Conservation (phyloP, 2,888 invertebrate species). For the Catocala sponsa region DNA sequence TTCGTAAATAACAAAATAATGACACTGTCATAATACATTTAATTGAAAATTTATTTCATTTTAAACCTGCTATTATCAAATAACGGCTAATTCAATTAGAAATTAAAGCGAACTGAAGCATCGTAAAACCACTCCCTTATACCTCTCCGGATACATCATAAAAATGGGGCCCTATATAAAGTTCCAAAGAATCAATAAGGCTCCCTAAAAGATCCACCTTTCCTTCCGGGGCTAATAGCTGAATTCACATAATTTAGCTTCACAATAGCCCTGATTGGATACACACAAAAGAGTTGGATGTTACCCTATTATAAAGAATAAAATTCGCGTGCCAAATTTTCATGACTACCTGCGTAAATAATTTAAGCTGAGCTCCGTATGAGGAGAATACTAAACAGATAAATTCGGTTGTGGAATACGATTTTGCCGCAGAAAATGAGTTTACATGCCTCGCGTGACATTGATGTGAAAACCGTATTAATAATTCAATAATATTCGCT, state of each 20-base stretch:
- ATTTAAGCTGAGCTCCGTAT: no score
- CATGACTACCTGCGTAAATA: no score
- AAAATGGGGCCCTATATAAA: conserved; percentile 9
- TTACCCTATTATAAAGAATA: no score
- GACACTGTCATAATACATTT: no score
- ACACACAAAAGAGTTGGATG: conserved; percentile 4
- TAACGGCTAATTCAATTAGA: conserved; percentile 1
- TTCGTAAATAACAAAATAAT: no score
- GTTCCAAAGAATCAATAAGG: conserved; percentile 11
- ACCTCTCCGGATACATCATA: conserved; percentile 6
- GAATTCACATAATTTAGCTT: conserved; percentile 28
- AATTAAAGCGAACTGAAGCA: neutral
- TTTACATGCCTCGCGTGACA: conserved; percentile 1
- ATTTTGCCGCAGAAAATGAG: no score
- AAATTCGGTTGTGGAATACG: no score
- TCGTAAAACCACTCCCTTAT: conserved; percentile 2
- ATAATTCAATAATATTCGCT: conserved; percentile 27
- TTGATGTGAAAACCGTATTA: conserved; percentile 31
- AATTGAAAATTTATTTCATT: neutral
- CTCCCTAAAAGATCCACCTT: conserved; percentile 4
- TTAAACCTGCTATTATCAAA: neutral
- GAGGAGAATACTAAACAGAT: no score
- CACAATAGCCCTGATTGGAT: conserved; percentile 37
- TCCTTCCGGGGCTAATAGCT: conserved; percentile 23
- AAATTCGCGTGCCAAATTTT: neutral